phyloP scores from a whole-genome alignment of 2,888 invertebrate species.

The Pristionchus maxplancki region DNA sequence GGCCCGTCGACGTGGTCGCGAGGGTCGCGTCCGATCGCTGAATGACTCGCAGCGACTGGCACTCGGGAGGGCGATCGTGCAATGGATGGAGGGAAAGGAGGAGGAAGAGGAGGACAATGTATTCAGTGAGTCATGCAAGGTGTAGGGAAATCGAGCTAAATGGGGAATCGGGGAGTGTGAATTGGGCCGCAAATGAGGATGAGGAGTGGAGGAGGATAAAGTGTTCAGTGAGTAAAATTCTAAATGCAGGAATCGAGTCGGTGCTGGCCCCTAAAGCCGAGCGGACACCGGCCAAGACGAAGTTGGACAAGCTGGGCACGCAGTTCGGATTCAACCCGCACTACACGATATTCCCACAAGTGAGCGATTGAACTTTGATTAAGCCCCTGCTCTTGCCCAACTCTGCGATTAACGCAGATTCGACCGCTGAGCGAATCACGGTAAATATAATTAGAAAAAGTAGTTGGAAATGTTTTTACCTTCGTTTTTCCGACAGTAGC shows the following conservation, averaged over 20 bases:
- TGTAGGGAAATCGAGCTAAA: too few relatives aligned
- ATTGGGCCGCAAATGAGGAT: too few relatives aligned
- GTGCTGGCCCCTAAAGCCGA: not conserved
- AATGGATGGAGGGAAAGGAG: conserved; percentile 43
- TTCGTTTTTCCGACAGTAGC: too few relatives aligned
- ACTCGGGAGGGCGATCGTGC: not conserved
- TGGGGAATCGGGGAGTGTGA: too few relatives aligned
- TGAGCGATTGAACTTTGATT: not conserved
- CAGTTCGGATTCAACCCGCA: conserved; percentile 64
- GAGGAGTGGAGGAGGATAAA: conserved; percentile 49
- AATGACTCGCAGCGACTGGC: conserved; percentile 19
- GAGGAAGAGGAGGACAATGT: conserved; percentile 50
- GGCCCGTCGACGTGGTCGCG: conserved; percentile 49
- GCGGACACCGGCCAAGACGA: conserved; percentile 56
- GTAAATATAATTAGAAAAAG: too few relatives aligned
- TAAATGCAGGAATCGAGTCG: conserved; percentile 43
- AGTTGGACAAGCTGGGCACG: conserved; percentile 58
- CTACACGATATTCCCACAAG: conserved; percentile 68
- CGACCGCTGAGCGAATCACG: too few relatives aligned
- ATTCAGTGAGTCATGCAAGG: conserved; percentile 5
- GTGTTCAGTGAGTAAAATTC: conserved; percentile 42
- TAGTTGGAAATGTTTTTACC: too few relatives aligned
- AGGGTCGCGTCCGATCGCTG: not conserved
- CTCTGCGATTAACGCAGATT: too few relatives aligned
- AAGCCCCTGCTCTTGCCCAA: too few relatives aligned